Percentiles rank a stretch among this genome's conserved stretches.
Conservation (phyloP, 2,888 invertebrate species). For the Unio pictorum region DNA sequence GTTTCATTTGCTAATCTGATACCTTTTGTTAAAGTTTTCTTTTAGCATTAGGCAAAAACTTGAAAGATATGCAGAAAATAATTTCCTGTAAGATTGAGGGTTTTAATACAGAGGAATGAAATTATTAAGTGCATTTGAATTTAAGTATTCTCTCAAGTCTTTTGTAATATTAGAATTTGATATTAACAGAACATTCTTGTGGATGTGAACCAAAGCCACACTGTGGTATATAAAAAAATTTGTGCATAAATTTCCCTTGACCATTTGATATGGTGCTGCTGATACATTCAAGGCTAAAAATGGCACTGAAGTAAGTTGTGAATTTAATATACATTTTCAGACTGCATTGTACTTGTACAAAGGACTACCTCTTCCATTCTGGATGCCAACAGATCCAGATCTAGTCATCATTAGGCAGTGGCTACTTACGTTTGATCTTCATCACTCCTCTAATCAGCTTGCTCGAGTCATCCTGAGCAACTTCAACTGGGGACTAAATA, state of each 20-base stretch:
- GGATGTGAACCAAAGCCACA: no score
- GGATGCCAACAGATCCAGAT: constrained; percentile 81
- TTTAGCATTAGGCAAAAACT: no score
- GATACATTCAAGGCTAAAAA: neutral
- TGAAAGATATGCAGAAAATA: no score
- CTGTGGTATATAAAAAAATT: no score
- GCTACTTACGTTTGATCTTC: constrained; percentile 78
- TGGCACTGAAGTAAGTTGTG: neutral
- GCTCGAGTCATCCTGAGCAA: constrained; percentile 80
- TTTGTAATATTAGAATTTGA: neutral
- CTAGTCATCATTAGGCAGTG: constrained; percentile 75
- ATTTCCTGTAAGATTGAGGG: no score
- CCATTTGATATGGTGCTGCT: neutral
- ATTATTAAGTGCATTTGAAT: no score
- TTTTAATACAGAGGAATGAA: no score
- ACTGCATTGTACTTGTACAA: constrained; percentile 80
- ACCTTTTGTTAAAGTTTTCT: no score
- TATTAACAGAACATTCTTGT: no score
- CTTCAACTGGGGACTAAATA: constrained; percentile 81
- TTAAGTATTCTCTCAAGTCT: neutral
- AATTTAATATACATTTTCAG: constrained; percentile 55
- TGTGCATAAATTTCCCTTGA: neutral
- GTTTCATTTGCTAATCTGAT: no score
- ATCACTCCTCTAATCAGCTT: constrained; percentile 79
- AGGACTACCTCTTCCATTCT: constrained; percentile 80